Evolutionary conservation across 2,113 vertebrate genomes (phyloP), one percentile per base, ranked within the genome.

Genomic region (Heterotis niloticus): DNA sequence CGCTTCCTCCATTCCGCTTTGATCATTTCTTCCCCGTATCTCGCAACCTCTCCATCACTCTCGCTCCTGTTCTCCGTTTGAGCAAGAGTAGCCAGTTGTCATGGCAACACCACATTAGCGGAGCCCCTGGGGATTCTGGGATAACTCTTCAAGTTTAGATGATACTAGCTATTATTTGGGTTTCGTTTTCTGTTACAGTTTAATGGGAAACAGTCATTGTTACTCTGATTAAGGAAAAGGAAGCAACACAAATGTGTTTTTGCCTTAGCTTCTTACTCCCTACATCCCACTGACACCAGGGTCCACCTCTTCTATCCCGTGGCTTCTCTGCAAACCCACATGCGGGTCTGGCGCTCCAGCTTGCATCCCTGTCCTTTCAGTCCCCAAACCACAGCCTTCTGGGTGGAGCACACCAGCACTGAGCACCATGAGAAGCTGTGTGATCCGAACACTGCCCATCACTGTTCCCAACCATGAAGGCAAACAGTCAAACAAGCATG

Each of bases 101-200:
- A 86, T 87, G 76, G 86, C 85, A 87, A 87, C 86, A 85, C 80
- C 85, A 81, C 81, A 84, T 84, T 75, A 83, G 82, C 84, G 78
- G 82, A 85, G 80, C 86, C 85, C 83, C 80, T 68, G 51, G 85
- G 82, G 84, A 85, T 85, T 86, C 79, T 84, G 85, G 85, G 86
- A 87, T 86, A 85, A 81, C 83, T 82, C 71, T 75, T 75, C 75
- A 78, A 71, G 82, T 80, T 77, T 82, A 81, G 85, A 68, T 72
- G 79, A 68, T 74, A 77, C 83, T 67, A 71, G 76, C 78, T 82
- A 79, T 78, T 67, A 77, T 80, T 74, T 84, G 68, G 79, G 80
- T 74, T 64, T 59, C 57, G 28, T 68, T 59, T 76, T 70, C 34
- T 65, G 64, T 64, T 60, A 71, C 77, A 71, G 67, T 62, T 78